Conservation (phyloP, 2,797 vertebrate genomes). For the Tauraco hartlaubi region DNA sequence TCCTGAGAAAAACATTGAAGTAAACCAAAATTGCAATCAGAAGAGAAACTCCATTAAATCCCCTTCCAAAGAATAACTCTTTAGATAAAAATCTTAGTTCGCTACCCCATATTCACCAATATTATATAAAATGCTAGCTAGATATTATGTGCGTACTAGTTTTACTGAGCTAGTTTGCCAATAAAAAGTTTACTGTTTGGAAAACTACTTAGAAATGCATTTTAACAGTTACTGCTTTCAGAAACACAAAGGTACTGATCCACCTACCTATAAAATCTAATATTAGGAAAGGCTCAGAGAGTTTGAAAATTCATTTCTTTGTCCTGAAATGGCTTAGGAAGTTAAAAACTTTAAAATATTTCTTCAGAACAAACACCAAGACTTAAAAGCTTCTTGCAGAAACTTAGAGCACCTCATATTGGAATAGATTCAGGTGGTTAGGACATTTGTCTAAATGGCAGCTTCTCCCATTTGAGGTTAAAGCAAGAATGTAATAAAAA, state of each 20-base stretch:
- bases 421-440: not conserved
- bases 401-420: not conserved
- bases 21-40: not conserved
- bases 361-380: not conserved
- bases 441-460: not conserved
- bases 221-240: not conserved
- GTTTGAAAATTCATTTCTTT: not conserved
- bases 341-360: not conserved
- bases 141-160: not conserved
- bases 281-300: not conserved
- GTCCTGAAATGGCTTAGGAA: not conserved
- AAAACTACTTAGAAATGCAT: slow-evolving; percentile 1
- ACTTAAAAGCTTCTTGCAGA: not conserved
- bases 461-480: not conserved
- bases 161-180: not conserved
- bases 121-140: not conserved
- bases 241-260: not conserved
- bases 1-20: not conserved
- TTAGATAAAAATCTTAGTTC: not conserved
- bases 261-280: slow-evolving; percentile 12
- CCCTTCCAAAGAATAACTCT: not conserved
- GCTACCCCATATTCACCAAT: not conserved
- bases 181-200: not conserved
- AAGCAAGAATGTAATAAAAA: not conserved
- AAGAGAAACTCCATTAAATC: not conserved